These are phyloP conservation scores for Anodontia alba DNA, from an alignment of 2,888 invertebrate species.

Conservation along the genomic window DNA sequence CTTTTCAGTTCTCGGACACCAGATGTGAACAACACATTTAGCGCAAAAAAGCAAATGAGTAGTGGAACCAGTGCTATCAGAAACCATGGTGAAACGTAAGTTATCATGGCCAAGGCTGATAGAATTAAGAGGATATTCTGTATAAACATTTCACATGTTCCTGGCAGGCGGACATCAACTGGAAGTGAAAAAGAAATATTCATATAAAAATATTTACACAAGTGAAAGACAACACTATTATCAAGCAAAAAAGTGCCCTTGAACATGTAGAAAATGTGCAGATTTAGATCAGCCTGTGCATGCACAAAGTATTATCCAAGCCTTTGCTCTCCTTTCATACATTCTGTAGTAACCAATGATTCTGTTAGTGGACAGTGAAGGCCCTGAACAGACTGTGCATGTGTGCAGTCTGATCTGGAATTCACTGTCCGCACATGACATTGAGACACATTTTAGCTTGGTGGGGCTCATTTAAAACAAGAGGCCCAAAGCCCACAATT, in stretches of 20 bases:
- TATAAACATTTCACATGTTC: slow-evolving; percentile 87
- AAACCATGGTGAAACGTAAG: slow-evolving; percentile 91
- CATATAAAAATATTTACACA: background rate
- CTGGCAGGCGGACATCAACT: slow-evolving; percentile 86
- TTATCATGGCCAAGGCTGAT: slow-evolving; percentile 92
- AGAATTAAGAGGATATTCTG: slow-evolving; percentile 89
- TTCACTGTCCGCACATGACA: no score
- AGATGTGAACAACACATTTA: slow-evolving; percentile 84
- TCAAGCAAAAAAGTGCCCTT: no score
- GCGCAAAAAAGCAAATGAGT: slow-evolving; percentile 80
- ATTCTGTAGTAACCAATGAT: no score
- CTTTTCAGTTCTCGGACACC: slow-evolving; percentile 83
- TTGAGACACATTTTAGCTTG: no score
- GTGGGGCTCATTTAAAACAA: no score
- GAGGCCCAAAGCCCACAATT: no score
- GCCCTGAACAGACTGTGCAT: no score
- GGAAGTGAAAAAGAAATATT: background rate
- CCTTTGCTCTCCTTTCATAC: no score
- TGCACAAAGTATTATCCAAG: no score
- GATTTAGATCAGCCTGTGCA: background rate
- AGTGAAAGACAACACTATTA: background rate
- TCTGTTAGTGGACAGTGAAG: no score
- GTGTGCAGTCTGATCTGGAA: no score
- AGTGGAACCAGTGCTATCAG: slow-evolving; percentile 84
- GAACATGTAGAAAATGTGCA: no score